Base-by-base conservation (phyloP, 2,113 vertebrate species). In the Girardinichthys multiradiatus region DNA sequence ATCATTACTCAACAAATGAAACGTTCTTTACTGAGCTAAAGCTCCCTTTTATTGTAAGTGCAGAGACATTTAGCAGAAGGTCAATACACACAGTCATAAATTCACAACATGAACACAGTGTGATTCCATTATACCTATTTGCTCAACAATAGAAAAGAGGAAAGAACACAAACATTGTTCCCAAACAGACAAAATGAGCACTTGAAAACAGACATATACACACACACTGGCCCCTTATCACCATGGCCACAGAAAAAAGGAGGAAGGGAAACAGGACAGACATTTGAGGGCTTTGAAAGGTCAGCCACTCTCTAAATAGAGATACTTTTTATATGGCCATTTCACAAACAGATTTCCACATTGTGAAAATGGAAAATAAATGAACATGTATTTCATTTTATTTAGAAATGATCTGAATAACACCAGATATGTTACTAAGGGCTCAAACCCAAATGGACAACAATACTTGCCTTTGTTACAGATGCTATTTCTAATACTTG, bases 41-140 rank as follows among this genome's bases (percentile, higher is more conserved):
- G 15, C 58, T 71, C 37, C 48, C 24, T 57, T 73, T 48, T 29
- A 48, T 63, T 28, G 21, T 71, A 81, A 87, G 72, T 78, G 87
- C 76, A 92, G 86, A 91, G 87, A 90, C 72, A 86, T 86, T 90
- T 71, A 71, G 68, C 61, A 29, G 63, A 57, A 76, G 45, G 81
- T 81, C 61, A 85, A 80, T 68, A 84, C 66, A 58, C 73, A 24
- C 69, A 71, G 26, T n/a, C 72, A 71, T 72, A 27, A 69, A 66
- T 73, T 58, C 69, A 58, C 72, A 73, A 82, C 75, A 79, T 77
- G 70, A 71, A 74, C 59, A 37, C 71, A 61, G 69, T 64, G 42
- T 37, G 59, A 72, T 88, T 81, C 69, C 87, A 83, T 90, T 85
- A 85, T 73, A 59, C 66, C 54, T 80, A 79, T 90, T 90, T 86